Conservation (phyloP, 2,888 invertebrate species). For the Harpagoxenus sublaevis region DNA sequence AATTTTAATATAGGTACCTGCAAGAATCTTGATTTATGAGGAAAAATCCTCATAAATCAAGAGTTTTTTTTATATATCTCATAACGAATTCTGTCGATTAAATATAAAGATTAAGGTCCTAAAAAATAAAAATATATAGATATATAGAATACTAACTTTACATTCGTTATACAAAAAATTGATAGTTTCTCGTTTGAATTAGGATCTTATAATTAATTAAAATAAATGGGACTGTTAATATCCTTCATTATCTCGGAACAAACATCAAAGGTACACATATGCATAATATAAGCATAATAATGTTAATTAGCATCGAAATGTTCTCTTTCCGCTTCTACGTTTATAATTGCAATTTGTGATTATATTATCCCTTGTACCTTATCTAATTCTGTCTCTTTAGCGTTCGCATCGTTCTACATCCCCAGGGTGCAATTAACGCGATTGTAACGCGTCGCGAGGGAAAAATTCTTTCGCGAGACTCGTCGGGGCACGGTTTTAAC, state of each 20-base stretch:
- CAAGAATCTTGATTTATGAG: background rate
- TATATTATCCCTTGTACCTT: conserved; percentile 19
- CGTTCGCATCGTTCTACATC: conserved; percentile 19
- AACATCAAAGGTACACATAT: background rate
- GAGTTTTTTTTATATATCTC: background rate
- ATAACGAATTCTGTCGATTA: background rate
- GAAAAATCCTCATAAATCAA: background rate
- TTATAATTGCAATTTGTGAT: conserved; percentile 24
- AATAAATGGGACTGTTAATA: background rate
- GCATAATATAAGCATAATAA: background rate
- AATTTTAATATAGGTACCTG: background rate
- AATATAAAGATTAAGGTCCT: background rate
- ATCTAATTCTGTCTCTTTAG: conserved; percentile 39
- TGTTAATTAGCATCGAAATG: conserved; percentile 25
- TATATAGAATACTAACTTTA: background rate
- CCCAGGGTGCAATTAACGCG: conserved; percentile 42
- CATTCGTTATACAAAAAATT: background rate
- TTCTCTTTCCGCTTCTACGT: conserved; percentile 1
- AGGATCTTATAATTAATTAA: conserved; percentile 3
- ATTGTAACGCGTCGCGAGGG: conserved; percentile 41
- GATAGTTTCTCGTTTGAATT: background rate
- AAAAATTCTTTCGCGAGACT: conserved; percentile 17
- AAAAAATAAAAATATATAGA: background rate
- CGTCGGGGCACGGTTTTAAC: conserved; percentile 24
- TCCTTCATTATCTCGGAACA: background rate